Conservation (phyloP, 2,113 vertebrate genomes). For the Cygnus buccinator region DNA sequence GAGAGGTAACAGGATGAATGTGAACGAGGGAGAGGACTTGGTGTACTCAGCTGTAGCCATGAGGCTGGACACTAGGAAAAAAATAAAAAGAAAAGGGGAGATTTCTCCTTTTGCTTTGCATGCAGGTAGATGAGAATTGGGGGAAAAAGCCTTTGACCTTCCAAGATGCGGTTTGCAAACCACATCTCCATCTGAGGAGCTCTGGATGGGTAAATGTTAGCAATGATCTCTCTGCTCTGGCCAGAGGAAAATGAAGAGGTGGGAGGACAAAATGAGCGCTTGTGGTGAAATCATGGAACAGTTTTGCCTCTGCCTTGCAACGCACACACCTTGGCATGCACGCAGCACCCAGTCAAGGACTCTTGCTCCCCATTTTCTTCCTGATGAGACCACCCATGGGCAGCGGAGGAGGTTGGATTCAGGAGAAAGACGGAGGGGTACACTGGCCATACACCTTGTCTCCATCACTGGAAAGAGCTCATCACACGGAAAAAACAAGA, state of each 20-base stretch:
- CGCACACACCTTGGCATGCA: neutral
- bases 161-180: neutral
- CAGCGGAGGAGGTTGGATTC: neutral
- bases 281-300: neutral
- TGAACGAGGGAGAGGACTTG: neutral
- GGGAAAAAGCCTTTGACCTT: neutral
- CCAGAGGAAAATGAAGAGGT: neutral
- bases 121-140: neutral
- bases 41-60: no score
- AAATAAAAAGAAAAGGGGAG: neutral
- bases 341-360: neutral
- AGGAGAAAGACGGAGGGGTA: neutral
- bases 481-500: neutral
- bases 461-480: neutral
- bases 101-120: neutral
- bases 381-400: neutral
- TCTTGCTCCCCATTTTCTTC: neutral
- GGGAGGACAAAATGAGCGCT: neutral
- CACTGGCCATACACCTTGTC: neutral
- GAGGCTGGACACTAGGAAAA: neutral
- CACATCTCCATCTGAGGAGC: neutral
- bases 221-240: neutral
- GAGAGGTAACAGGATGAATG: neutral
- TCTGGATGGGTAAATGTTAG: neutral
- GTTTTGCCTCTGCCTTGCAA: neutral